Evolutionary conservation across 2,888 invertebrate species (phyloP).

Genomic region (Hyles lineata): DNA sequence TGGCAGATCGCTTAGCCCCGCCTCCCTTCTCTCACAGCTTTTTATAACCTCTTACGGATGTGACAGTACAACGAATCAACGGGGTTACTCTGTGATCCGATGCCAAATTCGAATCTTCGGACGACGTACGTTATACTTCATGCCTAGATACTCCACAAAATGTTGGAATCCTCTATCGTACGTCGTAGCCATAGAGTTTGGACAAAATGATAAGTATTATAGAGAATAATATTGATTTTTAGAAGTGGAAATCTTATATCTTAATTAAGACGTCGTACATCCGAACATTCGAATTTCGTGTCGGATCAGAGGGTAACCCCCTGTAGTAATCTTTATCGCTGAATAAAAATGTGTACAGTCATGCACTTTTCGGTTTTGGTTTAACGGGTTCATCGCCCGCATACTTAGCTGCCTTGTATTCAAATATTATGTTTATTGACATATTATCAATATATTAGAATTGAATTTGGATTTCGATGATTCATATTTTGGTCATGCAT

Average conservation of each 20-base stretch:
- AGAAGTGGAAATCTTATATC: no score
- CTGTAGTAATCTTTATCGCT: conserved; percentile 46
- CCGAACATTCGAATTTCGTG: no score
- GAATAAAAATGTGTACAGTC: conserved; percentile 45
- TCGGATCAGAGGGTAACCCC: no score
- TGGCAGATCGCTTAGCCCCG: conserved; percentile 32
- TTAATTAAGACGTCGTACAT: no score
- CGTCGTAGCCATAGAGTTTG: no score
- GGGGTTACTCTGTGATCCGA: no score
- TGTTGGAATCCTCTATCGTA: no score
- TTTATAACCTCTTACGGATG: conserved; percentile 33
- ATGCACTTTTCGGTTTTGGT: conserved; percentile 41
- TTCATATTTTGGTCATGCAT: conserved; percentile 16
- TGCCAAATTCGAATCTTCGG: no score
- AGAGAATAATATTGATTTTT: no score
- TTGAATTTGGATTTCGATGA: background rate
- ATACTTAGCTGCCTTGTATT: conserved; percentile 12
- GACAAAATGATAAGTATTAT: no score
- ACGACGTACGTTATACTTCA: no score
- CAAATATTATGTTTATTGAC: conserved; percentile 13
- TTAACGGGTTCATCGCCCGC: conserved; percentile 37
- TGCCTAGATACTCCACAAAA: no score
- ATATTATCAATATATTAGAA: conserved; percentile 19
- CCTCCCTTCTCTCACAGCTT: conserved; percentile 42
- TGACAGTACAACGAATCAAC: conserved; percentile 33